Conservation (phyloP, 1,140 invertebrate genomes). For the Meloidogyne exigua region DNA sequence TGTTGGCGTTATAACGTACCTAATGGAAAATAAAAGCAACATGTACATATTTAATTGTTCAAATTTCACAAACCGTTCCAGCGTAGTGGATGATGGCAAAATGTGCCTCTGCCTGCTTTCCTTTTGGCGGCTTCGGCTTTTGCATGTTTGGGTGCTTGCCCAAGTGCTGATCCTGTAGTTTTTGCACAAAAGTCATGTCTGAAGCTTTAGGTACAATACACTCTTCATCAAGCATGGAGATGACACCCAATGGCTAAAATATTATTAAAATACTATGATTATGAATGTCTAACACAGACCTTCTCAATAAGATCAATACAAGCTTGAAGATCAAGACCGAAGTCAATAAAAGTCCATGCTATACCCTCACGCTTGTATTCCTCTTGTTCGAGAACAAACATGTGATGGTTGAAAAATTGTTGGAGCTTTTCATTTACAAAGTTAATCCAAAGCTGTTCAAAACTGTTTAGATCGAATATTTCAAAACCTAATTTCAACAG, state of each 20-base stretch:
- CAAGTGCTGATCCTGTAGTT: conserved; percentile 96
- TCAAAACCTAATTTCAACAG: conserved; percentile 73
- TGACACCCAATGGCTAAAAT: conserved; percentile 93
- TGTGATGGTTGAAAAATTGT: conserved; percentile 99
- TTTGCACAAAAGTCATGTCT: conserved; percentile 96
- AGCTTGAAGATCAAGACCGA: conserved; percentile 95
- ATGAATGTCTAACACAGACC: conserved; percentile 69
- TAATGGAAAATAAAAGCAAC: not conserved
- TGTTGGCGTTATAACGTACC: conserved; percentile 67
- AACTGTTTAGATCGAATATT: conserved; percentile 99
- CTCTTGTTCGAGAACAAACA: conserved; percentile 99
- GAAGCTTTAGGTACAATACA: conserved; percentile 99
- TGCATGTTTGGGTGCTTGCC: conserved; percentile 96
- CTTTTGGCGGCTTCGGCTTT: conserved; percentile 89
- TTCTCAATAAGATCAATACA: conserved; percentile 99
- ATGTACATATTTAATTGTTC: not conserved
- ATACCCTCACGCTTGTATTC: conserved; percentile 97
- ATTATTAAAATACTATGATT: not conserved
- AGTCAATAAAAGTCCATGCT: conserved; percentile 98
- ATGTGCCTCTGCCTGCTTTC: conserved; percentile 79
- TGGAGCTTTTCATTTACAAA: conserved; percentile 98
- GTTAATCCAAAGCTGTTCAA: conserved; percentile 99
- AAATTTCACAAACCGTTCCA: conserved; percentile 44
- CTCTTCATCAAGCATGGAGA: conserved; percentile 99
- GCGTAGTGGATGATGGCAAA: conserved; percentile 64